A percentile compares a stretch with the other conserved stretches of the same genome.
phyloP scores from a whole-genome alignment of 2,113 vertebrate genomes.

The Melierax canorus region DNA sequence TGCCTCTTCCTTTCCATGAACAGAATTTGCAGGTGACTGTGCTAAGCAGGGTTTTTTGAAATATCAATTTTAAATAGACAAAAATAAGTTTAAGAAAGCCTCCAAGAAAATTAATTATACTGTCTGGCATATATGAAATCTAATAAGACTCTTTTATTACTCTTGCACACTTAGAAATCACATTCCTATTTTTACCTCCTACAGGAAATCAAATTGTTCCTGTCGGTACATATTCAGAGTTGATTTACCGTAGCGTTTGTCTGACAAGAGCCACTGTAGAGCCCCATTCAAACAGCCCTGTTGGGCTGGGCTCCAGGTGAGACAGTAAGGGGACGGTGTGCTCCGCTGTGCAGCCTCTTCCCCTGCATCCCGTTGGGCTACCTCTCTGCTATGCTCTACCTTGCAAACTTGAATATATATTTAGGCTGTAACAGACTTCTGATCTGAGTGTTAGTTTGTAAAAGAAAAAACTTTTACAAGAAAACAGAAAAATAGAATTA shows the following conservation, averaged over 20 bases:
- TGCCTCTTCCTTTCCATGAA: neutral
- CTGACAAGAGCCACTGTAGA: neutral
- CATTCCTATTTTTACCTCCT: neutral
- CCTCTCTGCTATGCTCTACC: neutral
- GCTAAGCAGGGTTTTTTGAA: neutral
- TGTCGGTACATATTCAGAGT: fast-evolving
- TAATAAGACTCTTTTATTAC: neutral
- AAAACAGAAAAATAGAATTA: neutral
- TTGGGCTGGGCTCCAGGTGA: neutral
- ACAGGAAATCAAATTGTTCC: neutral
- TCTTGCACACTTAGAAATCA: neutral
- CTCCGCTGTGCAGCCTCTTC: neutral
- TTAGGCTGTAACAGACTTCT: neutral
- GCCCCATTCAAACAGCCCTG: fast-evolving
- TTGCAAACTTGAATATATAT: neutral
- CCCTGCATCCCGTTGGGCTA: too few species aligned
- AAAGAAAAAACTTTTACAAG: neutral
- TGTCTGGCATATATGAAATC: neutral
- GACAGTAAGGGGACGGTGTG: too few species aligned
- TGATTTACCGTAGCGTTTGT: neutral
- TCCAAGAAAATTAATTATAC: neutral
- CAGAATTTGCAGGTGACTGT: neutral
- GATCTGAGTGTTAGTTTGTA: neutral
- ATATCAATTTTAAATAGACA: neutral
- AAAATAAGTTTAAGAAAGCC: neutral